Evolutionary conservation across 2,888 invertebrate genomes (phyloP), one percentile per base, ranked within the genome.

Genomic region (Sinelater perroti): DNA sequence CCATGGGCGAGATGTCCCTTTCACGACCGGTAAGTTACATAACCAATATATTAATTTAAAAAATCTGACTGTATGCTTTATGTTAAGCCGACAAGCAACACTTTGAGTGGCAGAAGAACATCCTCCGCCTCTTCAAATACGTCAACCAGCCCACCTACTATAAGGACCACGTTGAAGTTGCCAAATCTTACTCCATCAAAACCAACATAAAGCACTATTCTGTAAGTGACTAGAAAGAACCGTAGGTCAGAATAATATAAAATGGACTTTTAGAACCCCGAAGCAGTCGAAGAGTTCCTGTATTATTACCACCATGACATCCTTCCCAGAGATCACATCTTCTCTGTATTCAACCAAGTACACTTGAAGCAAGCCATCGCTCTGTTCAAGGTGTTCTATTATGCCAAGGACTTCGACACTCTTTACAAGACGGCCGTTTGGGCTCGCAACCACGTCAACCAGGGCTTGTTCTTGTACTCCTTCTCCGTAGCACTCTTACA

Each of bases 341-440:
- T 86, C 80, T 85, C 86, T 13, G 80, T 83, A 70, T 83, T 82
- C 70, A 80, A 87, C 71, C 80, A 82, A 49, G 77, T 80, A 28
- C 87, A 90, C 56, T 79, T 82, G 45, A 81, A 83, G 66, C 86
- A 91, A 71, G 86, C 84, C 7, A 72, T 82, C 3, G 83, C 85
- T 3, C 75, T 91, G 14, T 87, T 87, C 77, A 83, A 87, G 70
- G 79, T 87, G 50, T 81, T 91, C 63, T 83, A 83, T 78, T 85
- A 86, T 54, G 87, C 90, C 64, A 88, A 87, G 74, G 85, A 88
- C 72, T 90, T 83, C 73, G 82, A 85, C 14, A 87, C 87, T 24
- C 89, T 91, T 79, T 82, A 83, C 74, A 83, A 84, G 65, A 86
- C 87, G 6, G 88, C 87, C 26, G 83, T 85, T 24, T 88, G 86